Percentiles rank a stretch among this genome's conserved stretches.
Conservation (phyloP, 2,888 invertebrate genomes). For the Pseudoips prasinana region DNA sequence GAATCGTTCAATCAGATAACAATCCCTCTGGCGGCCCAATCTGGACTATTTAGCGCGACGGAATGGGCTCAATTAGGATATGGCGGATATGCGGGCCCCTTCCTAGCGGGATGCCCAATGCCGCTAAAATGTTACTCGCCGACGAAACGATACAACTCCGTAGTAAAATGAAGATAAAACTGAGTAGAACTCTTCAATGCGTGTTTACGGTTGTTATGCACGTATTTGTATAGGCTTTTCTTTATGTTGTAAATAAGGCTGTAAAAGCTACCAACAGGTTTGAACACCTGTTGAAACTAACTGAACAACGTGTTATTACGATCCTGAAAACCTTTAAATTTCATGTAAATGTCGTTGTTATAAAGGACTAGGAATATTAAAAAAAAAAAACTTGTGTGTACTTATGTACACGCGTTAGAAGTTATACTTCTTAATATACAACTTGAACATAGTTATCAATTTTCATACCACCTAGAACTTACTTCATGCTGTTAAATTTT, state of each 20-base stretch:
- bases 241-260: slow-evolving; percentile 4
- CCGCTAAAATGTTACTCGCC: slow-evolving; percentile 44
- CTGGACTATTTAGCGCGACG: slow-evolving; percentile 78
- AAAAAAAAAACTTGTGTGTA: too few relatives aligned
- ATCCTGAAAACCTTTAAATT: too few relatives aligned
- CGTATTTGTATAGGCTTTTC: slow-evolving; percentile 5
- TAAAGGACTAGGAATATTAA: too few relatives aligned
- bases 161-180: slow-evolving; percentile 7
- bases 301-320: too few relatives aligned
- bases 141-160: neutral
- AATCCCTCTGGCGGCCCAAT: slow-evolving; percentile 56
- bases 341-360: too few relatives aligned
- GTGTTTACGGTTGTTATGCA: slow-evolving; percentile 14
- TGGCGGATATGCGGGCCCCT: slow-evolving; percentile 80
- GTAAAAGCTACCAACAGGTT: slow-evolving; percentile 1
- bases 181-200: slow-evolving; percentile 7
- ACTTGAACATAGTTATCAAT: too few relatives aligned
- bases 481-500: too few relatives aligned
- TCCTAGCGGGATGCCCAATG: slow-evolving; percentile 42
- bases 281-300: neutral
- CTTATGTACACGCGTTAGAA: too few relatives aligned
- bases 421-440: too few relatives aligned
- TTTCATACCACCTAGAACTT: too few relatives aligned
- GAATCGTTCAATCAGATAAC: slow-evolving; percentile 73
- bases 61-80: slow-evolving; percentile 76